Evolutionary conservation across 2,888 invertebrate species (phyloP).

Genomic region (Octonoba sinensis): DNA sequence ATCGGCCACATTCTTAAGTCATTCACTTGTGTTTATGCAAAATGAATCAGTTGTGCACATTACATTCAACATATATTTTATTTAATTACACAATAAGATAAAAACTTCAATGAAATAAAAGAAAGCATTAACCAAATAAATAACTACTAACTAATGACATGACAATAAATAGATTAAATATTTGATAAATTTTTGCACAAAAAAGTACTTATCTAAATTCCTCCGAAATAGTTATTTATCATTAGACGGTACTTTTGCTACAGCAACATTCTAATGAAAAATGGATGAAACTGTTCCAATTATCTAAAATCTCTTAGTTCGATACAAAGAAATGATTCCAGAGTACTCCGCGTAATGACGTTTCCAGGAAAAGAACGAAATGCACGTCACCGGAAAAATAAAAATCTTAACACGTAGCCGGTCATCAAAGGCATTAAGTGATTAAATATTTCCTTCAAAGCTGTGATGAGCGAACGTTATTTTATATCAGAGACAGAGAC

Average conservation of each 20-base stretch:
- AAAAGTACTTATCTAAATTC: background rate
- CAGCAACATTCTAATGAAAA: too few species aligned
- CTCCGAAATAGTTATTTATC: background rate
- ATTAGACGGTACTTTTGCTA: background rate
- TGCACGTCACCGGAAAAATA: conserved; percentile 14
- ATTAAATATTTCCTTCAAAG: conserved; percentile 41
- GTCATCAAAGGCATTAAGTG: conserved; percentile 54
- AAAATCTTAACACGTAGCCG: conserved; percentile 35
- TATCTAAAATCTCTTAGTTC: conserved; percentile 14
- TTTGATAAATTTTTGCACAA: background rate
- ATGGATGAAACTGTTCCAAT: conserved; percentile 29
- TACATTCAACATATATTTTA: too few species aligned
- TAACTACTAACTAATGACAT: too few species aligned
- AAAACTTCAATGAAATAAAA: too few species aligned
- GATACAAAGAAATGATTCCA: conserved; percentile 37
- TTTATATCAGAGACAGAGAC: too few species aligned
- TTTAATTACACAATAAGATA: too few species aligned
- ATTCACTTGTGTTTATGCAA: too few species aligned
- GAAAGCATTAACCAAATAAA: too few species aligned
- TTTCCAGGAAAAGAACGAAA: conserved; percentile 19
- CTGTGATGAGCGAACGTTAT: too few species aligned
- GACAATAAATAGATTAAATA: too few species aligned
- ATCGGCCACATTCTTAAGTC: too few species aligned
- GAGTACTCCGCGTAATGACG: conserved; percentile 39
- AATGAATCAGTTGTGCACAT: too few species aligned